Conservation (phyloP, 2,113 vertebrate genomes). For the Alexandromys fortis region DNA sequence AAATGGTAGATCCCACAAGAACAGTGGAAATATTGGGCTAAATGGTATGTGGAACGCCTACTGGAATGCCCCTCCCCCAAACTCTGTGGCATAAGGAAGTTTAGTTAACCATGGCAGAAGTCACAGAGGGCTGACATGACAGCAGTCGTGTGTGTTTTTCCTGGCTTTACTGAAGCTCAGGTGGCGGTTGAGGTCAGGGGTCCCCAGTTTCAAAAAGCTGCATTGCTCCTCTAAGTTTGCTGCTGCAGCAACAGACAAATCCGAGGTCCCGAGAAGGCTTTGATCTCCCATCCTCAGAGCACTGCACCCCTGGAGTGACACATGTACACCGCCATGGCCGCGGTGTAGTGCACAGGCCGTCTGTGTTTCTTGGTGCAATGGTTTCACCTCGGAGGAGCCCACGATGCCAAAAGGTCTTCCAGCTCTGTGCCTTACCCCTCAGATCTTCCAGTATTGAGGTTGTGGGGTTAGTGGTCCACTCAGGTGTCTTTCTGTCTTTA, state of each 20-base stretch:
- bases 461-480: not conserved
- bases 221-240: not conserved
- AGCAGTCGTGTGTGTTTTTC: not conserved
- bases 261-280: not conserved
- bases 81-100: not conserved
- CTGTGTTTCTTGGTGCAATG: not conserved
- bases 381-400: not conserved
- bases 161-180: not conserved
- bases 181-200: not conserved
- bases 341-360: not conserved
- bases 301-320: not conserved
- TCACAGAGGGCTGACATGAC: not conserved
- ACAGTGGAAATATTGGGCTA: not conserved
- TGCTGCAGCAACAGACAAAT: not conserved
- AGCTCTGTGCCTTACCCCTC: not conserved
- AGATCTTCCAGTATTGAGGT: not conserved
- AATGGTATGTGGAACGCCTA: not conserved
- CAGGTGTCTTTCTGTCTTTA: not conserved
- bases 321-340: rapidly evolving
- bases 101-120: not conserved
- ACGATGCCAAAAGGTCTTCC: not conserved
- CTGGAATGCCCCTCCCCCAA: not conserved
- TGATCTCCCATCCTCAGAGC: not conserved
- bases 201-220: constrained; percentile 2
- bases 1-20: not conserved